A percentile compares a stretch with the other conserved stretches of the same genome.
Conservation (phyloP, 1,140 invertebrate genomes). For the Octopus bimaculoides region DNA sequence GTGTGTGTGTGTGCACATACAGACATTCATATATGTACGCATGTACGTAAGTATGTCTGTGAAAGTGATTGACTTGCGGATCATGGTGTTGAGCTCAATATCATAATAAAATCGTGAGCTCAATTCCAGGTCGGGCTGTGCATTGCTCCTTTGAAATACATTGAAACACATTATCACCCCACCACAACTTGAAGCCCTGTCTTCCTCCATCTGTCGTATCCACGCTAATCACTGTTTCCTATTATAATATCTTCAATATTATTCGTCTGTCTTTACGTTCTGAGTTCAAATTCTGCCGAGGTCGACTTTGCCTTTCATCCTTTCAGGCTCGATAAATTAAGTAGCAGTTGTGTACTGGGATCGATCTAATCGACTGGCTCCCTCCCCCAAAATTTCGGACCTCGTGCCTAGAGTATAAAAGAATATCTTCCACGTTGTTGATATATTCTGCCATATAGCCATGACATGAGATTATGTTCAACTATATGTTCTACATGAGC, state of each 20-base stretch:
- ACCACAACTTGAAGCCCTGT: background rate
- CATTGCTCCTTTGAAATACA: background rate
- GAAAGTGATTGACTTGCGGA: background rate
- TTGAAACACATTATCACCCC: background rate
- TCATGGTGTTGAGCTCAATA: background rate
- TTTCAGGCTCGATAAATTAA: no score
- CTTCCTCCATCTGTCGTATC: background rate
- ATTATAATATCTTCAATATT: background rate
- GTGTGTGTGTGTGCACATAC: background rate
- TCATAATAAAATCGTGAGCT: background rate
- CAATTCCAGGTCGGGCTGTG: background rate
- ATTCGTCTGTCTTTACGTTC: background rate
- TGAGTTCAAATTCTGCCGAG: no score
- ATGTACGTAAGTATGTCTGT: background rate
- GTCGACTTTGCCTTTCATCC: no score
- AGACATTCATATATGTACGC: background rate
- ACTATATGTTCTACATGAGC: no score
- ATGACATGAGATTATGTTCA: rapidly evolving
- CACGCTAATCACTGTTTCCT: background rate
- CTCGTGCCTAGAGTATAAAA: no score
- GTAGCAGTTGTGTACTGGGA: no score
- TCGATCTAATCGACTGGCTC: no score
- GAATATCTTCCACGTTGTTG: rapidly evolving
- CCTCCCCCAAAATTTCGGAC: no score
- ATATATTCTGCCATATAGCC: no score